phyloP scores from a whole-genome alignment of 2,797 vertebrate species.

The Furcifer pardalis region DNA sequence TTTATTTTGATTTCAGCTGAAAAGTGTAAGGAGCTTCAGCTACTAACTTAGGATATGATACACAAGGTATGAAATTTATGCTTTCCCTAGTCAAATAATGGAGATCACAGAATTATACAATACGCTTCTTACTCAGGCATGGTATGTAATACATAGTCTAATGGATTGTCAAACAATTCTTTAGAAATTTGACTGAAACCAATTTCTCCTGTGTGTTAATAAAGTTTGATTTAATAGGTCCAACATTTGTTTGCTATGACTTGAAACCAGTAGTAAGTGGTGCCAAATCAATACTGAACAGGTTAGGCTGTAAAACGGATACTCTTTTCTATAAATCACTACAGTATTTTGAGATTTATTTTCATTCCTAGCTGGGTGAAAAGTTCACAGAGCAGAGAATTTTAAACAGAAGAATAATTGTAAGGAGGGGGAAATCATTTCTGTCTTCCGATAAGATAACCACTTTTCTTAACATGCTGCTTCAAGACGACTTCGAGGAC shows the following conservation, averaged over 20 bases:
- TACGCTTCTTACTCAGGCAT: not conserved
- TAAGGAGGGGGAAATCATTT: not conserved
- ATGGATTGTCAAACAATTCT: constrained; percentile 29
- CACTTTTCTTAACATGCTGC: not conserved
- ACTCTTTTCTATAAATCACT: constrained; percentile 20
- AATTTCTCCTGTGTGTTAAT: constrained; percentile 3
- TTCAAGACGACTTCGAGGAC: constrained; percentile 18
- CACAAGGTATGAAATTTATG: not conserved
- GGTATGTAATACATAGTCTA: constrained; percentile 9
- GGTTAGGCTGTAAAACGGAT: constrained; percentile 22
- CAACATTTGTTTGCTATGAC: constrained; percentile 25
- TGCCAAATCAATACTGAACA: constrained; percentile 41
- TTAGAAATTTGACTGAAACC: constrained; percentile 58
- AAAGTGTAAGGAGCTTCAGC: not conserved
- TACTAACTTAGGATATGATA: not conserved
- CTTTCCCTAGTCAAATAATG: constrained; percentile 15
- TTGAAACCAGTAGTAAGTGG: constrained; percentile 46
- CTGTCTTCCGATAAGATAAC: constrained; percentile 22
- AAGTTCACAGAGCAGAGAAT: constrained; percentile 34
- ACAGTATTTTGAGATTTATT: constrained; percentile 41
- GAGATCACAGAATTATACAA: constrained; percentile 9
- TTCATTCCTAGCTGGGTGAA: constrained; percentile 41
- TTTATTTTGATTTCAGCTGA: not conserved
- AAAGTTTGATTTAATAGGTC: constrained; percentile 52
- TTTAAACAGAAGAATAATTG: constrained; percentile 31